phyloP scores from a whole-genome alignment of 2,113 vertebrate genomes.

The Nesogale talazaci region DNA sequence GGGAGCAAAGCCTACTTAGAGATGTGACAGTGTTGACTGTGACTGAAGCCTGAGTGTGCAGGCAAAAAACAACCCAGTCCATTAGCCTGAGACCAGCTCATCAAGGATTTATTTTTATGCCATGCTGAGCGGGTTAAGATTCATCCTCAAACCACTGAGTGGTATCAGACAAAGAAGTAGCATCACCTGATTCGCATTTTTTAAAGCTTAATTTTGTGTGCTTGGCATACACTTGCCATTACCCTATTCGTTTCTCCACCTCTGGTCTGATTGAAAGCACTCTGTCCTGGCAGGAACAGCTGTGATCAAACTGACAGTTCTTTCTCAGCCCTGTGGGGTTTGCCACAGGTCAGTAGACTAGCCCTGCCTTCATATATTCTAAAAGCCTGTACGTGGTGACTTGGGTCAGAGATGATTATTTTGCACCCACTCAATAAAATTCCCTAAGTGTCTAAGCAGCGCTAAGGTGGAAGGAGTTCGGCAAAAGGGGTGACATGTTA shows the following conservation, averaged over 20 bases:
- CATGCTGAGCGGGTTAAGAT: neutral
- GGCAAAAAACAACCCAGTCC: neutral
- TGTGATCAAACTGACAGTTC: constrained; percentile 11
- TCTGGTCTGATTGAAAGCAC: constrained; percentile 44
- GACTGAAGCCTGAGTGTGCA: neutral
- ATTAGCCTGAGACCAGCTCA: neutral
- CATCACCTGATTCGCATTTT: neutral
- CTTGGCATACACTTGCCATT: neutral
- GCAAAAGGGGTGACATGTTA: constrained; percentile 60
- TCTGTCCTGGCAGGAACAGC: neutral
- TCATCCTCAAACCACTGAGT: neutral
- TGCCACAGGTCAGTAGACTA: constrained; percentile 59
- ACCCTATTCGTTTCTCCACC: neutral
- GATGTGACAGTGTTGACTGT: neutral
- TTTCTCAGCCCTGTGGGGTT: constrained; percentile 42
- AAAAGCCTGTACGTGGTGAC: constrained; percentile 58
- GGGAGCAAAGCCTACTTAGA: neutral
- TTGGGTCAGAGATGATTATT: constrained; percentile 69
- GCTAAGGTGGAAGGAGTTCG: constrained; percentile 39
- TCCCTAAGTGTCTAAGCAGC: constrained; percentile 69
- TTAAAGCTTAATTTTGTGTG: neutral
- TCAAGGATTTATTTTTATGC: neutral
- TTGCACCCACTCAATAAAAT: constrained; percentile 60
- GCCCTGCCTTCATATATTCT: constrained; percentile 56
- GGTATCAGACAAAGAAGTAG: neutral